Evolutionary conservation across 2,113 vertebrate genomes (phyloP), one percentile per base, ranked within the genome.

Genomic region (Colossoma macropomum): DNA sequence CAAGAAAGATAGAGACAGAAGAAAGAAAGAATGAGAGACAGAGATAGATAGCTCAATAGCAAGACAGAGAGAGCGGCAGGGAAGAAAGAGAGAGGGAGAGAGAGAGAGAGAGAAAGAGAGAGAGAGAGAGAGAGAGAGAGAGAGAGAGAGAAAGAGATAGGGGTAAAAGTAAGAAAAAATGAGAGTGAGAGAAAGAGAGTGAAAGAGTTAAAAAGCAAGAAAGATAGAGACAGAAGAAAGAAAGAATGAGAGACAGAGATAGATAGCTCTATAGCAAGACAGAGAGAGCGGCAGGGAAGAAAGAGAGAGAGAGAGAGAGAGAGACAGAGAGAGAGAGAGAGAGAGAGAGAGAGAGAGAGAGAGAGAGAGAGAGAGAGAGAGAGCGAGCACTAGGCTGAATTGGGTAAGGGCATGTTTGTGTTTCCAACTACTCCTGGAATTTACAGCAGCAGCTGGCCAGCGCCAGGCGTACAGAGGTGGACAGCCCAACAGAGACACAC

Each of bases 371-470:
- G 23, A 48, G 41, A 60, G 27, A 34, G 75, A 4, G 83, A 81
- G 75, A 79, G 83, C 73, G 78, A 79, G 74, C 81, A 83, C 80
- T 27, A 77, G 84, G 81, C 85, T 80, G 77, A 86, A 79, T 87
- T 81, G 34, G 86, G 84, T 87, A 84, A 72, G 88, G 62, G 87
- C 90, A 86, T 94, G 93, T 95, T 95, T 94, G 93, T 92, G 92
- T 94, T 93, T 94, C 93, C 92, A 93, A 69, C 87, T 89, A 87
- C 89, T 90, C 74, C 89, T 92, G 93, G 94, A 94, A 94, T 94
- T 94, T 94, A 94, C 91, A 90, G 91, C 93, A 89, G 87, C 84
- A 89, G 89, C 81, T 81, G 84, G 86, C 82, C 27, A 87, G 86
- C 86, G 62, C 6, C 79, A 81, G 86, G 83, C 86, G 59, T 83